A percentile compares a stretch with the other conserved stretches of the same genome.
phyloP scores from a whole-genome alignment of 1,140 invertebrate species.

The Semibalanus balanoides region DNA sequence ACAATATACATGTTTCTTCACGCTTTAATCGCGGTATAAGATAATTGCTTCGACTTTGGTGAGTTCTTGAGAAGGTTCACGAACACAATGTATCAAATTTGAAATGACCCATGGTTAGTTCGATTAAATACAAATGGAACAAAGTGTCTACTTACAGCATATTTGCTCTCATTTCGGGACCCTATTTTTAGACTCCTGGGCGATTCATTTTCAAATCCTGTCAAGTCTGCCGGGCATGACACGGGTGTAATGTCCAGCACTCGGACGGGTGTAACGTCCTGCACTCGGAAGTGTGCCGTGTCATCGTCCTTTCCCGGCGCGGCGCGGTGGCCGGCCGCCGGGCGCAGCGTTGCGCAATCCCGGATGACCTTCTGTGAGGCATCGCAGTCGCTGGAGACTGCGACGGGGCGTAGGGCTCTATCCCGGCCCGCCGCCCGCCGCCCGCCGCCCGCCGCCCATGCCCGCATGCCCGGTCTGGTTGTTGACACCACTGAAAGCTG shows the following conservation, averaged over 20 bases:
- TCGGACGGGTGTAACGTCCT: too few species aligned
- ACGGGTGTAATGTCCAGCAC: too few species aligned
- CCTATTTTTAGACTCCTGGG: too few species aligned
- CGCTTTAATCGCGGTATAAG: neutral
- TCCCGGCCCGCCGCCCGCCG: too few species aligned
- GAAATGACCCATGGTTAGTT: neutral
- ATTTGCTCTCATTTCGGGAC: too few species aligned
- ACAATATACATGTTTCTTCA: neutral
- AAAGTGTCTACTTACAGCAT: neutral
- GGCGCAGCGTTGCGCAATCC: too few species aligned
- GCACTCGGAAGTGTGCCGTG: too few species aligned
- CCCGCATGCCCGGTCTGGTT: neutral
- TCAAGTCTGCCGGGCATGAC: too few species aligned
- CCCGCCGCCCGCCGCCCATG: too few species aligned
- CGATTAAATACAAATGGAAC: neutral
- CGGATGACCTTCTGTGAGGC: neutral
- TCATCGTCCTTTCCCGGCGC: too few species aligned
- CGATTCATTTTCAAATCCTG: too few species aligned
- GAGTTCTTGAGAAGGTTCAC: neutral
- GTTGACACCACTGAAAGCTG: neutral
- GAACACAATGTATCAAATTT: neutral
- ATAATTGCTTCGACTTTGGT: neutral
- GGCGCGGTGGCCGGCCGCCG: too few species aligned
- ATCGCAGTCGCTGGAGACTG: neutral
- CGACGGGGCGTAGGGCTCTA: neutral